Evolutionary conservation across 2,888 invertebrate genomes (phyloP).

Genomic region (Thera britannica): DNA sequence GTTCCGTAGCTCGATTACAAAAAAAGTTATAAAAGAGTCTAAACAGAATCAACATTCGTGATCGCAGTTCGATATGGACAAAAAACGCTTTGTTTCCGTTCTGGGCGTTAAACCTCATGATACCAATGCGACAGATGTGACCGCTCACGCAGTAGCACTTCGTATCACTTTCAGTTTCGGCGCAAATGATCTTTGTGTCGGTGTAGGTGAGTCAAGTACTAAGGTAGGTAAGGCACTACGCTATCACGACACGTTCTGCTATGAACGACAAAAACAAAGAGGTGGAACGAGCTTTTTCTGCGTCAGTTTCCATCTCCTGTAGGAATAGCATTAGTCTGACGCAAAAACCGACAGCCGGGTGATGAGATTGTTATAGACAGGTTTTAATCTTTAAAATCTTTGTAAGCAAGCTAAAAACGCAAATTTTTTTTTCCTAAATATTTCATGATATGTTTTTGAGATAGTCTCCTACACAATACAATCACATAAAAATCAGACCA

Average conservation of each 20-base stretch:
- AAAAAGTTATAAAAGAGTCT: neutral
- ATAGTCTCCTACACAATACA: no score
- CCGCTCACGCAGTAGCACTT: conserved; percentile 54
- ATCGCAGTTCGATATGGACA: conserved; percentile 1
- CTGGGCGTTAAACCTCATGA: conserved; percentile 4
- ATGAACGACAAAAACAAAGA: conserved; percentile 28
- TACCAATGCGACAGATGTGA: conserved; percentile 26
- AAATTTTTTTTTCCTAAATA: no score
- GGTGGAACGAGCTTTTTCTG: neutral
- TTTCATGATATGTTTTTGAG: no score
- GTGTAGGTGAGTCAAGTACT: no score
- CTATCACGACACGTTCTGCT: conserved; percentile 48
- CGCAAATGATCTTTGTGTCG: conserved; percentile 54
- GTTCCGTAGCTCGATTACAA: no score
- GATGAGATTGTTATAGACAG: no score
- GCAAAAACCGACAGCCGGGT: no score
- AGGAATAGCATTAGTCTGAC: no score
- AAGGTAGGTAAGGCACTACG: conserved; percentile 35
- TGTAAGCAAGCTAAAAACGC: no score
- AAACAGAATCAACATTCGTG: conserved; percentile 1
- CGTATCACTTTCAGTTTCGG: conserved; percentile 69
- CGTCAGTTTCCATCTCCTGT: no score
- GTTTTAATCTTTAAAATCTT: no score
- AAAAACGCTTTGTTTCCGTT: conserved; percentile 22
- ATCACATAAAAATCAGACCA: no score